A percentile compares a stretch with the other conserved stretches of the same genome.
Conservation (phyloP, 64 coral and sea anemone species). For the Porites australiensis region DNA sequence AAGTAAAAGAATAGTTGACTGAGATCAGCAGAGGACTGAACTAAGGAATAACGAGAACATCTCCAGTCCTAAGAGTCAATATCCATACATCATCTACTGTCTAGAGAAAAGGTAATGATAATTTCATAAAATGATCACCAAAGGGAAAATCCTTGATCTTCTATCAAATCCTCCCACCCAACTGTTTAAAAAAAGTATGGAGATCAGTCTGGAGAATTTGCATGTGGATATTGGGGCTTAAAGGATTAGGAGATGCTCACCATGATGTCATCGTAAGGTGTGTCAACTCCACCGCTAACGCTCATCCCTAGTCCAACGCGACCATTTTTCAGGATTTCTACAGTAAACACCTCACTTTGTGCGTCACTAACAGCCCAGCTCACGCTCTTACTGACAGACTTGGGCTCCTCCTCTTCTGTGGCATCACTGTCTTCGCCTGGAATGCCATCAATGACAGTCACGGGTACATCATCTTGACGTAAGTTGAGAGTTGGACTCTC, state of each 20-base stretch:
- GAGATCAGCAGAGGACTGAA: no score
- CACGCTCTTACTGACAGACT: constrained; percentile 68
- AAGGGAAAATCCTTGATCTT: no score
- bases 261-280: constrained; percentile 69
- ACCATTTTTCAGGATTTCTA: constrained; percentile 78
- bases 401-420: constrained; percentile 45
- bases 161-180: no score
- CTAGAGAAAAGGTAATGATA: no score
- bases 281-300: constrained; percentile 78
- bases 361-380: constrained; percentile 76
- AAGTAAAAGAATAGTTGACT: no score
- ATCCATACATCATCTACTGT: no score
- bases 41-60: no score
- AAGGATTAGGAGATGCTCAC: constrained; percentile 33
- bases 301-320: constrained; percentile 74
- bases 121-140: no score
- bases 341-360: constrained; percentile 73
- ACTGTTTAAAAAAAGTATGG: no score
- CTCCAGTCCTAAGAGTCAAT: no score
- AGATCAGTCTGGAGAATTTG: no score
- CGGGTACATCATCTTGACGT: constrained; percentile 82
- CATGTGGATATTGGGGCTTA: no score
- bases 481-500: constrained; percentile 83
- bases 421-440: constrained; percentile 53
- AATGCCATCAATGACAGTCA: constrained; percentile 92